Evolutionary conservation across 2,113 vertebrate genomes (phyloP).

Genomic region (Callipepla californica): DNA sequence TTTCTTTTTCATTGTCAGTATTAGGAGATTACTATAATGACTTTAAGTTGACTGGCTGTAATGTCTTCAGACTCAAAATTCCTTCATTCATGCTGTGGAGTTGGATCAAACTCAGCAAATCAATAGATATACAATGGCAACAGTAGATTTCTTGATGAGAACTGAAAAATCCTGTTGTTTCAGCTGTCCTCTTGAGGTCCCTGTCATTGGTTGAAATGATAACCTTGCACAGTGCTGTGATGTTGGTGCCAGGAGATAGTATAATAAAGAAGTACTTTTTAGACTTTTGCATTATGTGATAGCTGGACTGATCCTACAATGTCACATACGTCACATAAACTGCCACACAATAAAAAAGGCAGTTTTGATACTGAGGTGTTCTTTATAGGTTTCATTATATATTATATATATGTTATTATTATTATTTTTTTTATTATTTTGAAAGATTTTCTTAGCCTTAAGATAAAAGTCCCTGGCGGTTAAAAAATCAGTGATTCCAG

Average conservation of each 20-base stretch:
- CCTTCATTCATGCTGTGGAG: neutral
- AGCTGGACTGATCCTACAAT: neutral
- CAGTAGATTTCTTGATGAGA: neutral
- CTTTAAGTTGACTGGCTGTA: neutral
- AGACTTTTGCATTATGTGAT: neutral
- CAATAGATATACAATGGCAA: neutral
- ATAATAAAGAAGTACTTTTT: neutral
- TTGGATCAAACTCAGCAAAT: neutral
- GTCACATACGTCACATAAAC: neutral
- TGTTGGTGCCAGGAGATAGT: too few relatives aligned
- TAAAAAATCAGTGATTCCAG: neutral
- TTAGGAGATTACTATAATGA: neutral
- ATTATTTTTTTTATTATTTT: neutral
- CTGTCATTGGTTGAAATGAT: neutral
- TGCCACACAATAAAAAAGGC: neutral
- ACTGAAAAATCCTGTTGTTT: neutral
- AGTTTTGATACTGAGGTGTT: neutral
- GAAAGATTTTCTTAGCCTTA: neutral
- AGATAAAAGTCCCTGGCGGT: neutral
- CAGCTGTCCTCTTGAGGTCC: neutral
- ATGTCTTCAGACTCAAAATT: neutral
- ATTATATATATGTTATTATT: too few relatives aligned
- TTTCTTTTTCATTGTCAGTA: neutral
- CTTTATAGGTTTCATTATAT: neutral
- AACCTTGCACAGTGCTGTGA: neutral